Percentiles rank a stretch among this genome's conserved stretches.
phyloP scores from a whole-genome alignment of 2,113 vertebrate species.

The Harpagus bidentatus region DNA sequence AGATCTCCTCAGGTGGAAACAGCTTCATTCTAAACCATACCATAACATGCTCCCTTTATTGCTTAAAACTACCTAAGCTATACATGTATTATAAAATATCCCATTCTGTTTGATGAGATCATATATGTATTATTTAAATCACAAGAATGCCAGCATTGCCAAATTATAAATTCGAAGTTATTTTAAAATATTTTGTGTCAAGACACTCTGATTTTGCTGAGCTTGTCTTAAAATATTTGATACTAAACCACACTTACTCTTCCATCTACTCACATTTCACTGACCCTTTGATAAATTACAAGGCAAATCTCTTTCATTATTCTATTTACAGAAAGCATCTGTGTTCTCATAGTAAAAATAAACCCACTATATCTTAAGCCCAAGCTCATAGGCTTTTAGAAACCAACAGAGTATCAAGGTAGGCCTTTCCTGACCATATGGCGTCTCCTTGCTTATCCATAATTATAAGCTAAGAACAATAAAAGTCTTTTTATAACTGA shows the following conservation, averaged over 20 bases:
- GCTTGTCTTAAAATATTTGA: background rate
- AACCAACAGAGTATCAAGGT: background rate
- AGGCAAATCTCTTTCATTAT: background rate
- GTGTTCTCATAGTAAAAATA: background rate
- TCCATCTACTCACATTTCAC: background rate
- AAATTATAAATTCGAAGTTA: background rate
- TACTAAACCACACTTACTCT: background rate
- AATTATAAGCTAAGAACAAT: background rate
- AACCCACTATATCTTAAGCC: background rate
- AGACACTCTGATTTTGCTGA: background rate
- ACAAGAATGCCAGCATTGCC: background rate
- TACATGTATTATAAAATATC: background rate
- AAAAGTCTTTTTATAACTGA: background rate
- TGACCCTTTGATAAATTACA: background rate
- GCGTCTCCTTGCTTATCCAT: background rate
- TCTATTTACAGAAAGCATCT: background rate
- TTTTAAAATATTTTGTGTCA: background rate
- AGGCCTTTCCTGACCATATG: background rate
- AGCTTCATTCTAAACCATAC: background rate
- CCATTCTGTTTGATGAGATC: background rate
- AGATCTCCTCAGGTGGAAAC: background rate
- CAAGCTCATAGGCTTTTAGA: background rate
- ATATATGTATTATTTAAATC: background rate
- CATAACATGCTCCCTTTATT: background rate
- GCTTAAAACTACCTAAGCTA: background rate